Conservation (phyloP, 1,140 invertebrate species). For the Neuroterus valhalla region DNA sequence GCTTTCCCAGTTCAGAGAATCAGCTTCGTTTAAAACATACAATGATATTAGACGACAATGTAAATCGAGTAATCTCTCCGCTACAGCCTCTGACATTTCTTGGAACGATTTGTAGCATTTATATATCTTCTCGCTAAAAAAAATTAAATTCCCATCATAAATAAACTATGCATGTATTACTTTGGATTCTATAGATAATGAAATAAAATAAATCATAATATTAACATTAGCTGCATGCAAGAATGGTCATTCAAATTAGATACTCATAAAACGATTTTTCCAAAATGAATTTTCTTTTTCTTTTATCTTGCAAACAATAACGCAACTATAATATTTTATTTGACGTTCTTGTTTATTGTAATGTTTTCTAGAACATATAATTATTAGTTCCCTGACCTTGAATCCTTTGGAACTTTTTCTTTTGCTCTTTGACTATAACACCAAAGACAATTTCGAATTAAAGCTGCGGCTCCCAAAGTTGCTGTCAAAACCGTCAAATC, state of each 20-base stretch:
- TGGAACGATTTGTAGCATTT: slow-evolving; percentile 83
- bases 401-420: slow-evolving; percentile 59
- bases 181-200: too few species aligned
- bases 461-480: slow-evolving; percentile 84
- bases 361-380: neutral
- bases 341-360: too few species aligned
- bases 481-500: slow-evolving; percentile 85
- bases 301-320: too few species aligned
- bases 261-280: too few species aligned
- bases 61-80: slow-evolving; percentile 85
- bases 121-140: slow-evolving; percentile 56
- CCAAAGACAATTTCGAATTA: slow-evolving; percentile 85
- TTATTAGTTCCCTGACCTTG: slow-evolving; percentile 58
- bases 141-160: neutral
- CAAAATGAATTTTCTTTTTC: too few species aligned
- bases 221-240: too few species aligned
- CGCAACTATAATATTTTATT: too few species aligned
- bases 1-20: slow-evolving; percentile 82
- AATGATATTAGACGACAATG: slow-evolving; percentile 84
- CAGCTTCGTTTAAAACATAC: slow-evolving; percentile 86
- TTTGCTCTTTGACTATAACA: slow-evolving; percentile 81
- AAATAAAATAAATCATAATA: too few species aligned
- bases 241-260: too few species aligned
- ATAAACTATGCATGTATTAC: too few species aligned
- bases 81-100: slow-evolving; percentile 87